Evolutionary conservation across 2,797 vertebrate species (phyloP), one percentile per base, ranked within the genome.

Genomic region (Rhinophrynus dorsalis): DNA sequence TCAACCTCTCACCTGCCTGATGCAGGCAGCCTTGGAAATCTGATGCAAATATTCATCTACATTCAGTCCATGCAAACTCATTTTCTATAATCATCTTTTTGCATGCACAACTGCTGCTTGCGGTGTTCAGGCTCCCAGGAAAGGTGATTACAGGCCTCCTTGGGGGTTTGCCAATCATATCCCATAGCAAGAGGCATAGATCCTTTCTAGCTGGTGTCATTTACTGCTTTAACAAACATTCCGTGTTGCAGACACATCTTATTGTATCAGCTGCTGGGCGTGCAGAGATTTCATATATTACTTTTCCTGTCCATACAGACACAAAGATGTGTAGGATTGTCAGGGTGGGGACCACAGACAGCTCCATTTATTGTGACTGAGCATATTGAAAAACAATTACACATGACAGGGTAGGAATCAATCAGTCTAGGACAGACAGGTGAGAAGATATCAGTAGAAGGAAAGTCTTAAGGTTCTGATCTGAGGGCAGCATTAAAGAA

Each of bases 341-440:
- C 60, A 72, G 54, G 52, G 60, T 72, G 61, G 68, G 62, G 69
- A 72, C 69, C 33, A 52, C 35, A 56, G 68, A 66, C 69, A 73
- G 62, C 69, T 66, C 62, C 54, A 73, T 73, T 73, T 73, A 73
- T 73, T 73, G 61, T 73, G 69, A 66, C 59, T 66, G 69, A 73
- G 62, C 54, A 59, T 73, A 73, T 73, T 58, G 69, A 66, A 73
- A 72, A 73, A 73, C 61, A 73, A 73, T 73, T 73, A 52, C 54
- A 66, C 37, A 26, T 66, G 62, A 66, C 69, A 73, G 61, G 61
- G 44, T 52, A 42, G 47, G 62, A 73, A 66, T 66, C 68, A 65
- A 64, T 72, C 68, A 71, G 60, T 32, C 12, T 11, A 3, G 10
- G 54, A 73, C 27, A 42, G 55, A 66, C 62, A 73, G 54, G 54